phyloP scores from a whole-genome alignment of 2,797 vertebrate genomes.

The Euthynnus affinis region DNA sequence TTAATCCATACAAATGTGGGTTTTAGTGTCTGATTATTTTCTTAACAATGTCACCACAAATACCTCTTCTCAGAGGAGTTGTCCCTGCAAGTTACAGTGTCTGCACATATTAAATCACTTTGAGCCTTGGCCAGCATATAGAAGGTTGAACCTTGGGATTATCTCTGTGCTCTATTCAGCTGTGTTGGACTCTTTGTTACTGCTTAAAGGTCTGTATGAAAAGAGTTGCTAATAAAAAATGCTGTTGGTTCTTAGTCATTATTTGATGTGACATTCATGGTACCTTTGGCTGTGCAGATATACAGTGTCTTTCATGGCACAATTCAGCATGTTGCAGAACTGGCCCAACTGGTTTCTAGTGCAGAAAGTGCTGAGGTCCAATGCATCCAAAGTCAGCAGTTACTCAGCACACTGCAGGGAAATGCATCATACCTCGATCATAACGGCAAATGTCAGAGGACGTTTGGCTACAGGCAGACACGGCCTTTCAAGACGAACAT shows the following conservation, averaged over 20 bases:
- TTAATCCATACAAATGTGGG: background rate
- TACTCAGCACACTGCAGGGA: conserved; percentile 54
- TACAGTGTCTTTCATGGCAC: background rate
- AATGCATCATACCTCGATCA: conserved; percentile 65
- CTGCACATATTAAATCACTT: conserved; percentile 11
- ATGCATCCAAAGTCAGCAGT: conserved; percentile 56
- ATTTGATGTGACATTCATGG: background rate
- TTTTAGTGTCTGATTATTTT: background rate
- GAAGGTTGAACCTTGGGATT: conserved; percentile 12
- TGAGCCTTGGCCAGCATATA: background rate
- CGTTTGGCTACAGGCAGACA: conserved; percentile 27
- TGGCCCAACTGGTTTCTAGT: conserved; percentile 34
- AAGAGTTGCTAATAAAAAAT: background rate
- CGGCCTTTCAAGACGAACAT: conserved; percentile 7
- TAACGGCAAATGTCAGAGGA: conserved; percentile 66
- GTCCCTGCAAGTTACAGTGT: conserved; percentile 7
- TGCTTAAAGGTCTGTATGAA: conserved; percentile 1
- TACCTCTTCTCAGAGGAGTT: background rate
- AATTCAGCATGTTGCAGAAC: background rate
- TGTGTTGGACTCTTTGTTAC: background rate
- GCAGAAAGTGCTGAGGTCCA: background rate
- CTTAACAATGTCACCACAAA: background rate
- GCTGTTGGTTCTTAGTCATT: background rate
- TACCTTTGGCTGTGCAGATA: background rate
- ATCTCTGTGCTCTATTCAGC: background rate